Percentiles rank a stretch among this genome's conserved stretches.
Conservation (phyloP, 2,888 invertebrate genomes). For the Leptinotarsa rubiginosa region DNA sequence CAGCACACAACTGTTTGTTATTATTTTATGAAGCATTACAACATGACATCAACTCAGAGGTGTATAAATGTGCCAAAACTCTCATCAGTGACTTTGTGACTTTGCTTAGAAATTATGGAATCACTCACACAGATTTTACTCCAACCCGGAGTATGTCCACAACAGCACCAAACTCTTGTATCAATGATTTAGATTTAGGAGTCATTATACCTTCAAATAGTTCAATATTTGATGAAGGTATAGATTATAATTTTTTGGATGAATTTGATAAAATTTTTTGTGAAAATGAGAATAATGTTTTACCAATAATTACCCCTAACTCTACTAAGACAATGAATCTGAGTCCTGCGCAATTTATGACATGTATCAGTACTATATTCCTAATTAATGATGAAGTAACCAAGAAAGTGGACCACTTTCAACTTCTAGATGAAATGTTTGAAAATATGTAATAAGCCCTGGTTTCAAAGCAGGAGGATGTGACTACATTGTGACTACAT, state of each 20-base stretch:
- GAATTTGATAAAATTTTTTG: not conserved
- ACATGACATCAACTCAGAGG: conserved; percentile 79
- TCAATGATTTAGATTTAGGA: not conserved
- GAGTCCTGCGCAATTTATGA: no score
- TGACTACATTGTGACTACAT: no score
- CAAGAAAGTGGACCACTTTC: no score
- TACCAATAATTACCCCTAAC: no score
- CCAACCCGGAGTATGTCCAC: not conserved
- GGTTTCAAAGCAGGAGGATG: no score
- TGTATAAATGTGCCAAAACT: conserved; percentile 72
- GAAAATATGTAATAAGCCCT: no score
- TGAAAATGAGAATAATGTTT: no score
- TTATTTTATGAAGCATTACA: conserved; percentile 75
- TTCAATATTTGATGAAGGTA: not conserved
- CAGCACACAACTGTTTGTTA: conserved; percentile 77
- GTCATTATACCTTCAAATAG: not conserved
- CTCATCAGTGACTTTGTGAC: conserved; percentile 70
- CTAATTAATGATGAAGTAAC: no score
- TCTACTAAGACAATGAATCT: no score
- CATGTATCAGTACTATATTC: no score
- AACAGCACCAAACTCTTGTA: not conserved
- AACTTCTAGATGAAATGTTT: no score
- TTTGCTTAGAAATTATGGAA: conserved; percentile 71
- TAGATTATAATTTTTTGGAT: not conserved
- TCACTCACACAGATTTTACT: conserved; percentile 55